Percentiles rank a stretch among this genome's conserved stretches.
phyloP scores from a whole-genome alignment of 1,140 invertebrate genomes.

The Bombus terrestris region DNA sequence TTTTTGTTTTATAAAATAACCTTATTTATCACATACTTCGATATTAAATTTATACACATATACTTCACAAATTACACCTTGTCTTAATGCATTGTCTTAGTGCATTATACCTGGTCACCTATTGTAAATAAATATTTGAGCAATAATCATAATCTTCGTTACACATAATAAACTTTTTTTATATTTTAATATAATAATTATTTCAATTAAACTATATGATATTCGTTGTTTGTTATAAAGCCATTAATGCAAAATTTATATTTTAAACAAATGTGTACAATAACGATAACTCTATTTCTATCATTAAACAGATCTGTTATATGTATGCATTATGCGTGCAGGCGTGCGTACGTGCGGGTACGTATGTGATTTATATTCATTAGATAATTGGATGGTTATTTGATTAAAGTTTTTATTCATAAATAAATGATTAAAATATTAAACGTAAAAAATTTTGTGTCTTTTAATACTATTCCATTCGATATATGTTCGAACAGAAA shows the following conservation, averaged over 20 bases:
- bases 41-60: neutral
- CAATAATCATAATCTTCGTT: neutral
- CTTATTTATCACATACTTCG: neutral
- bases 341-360: neutral
- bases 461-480: neutral
- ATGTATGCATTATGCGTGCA: neutral
- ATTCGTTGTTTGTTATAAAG: neutral
- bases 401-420: neutral
- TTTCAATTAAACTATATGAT: neutral
- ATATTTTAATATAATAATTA: neutral
- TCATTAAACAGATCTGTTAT: neutral
- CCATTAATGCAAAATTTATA: neutral
- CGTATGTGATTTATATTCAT: neutral
- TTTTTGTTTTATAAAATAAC: neutral
- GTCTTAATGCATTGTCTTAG: neutral
- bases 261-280: neutral
- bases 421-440: neutral
- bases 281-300: neutral
- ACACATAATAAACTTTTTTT: no score
- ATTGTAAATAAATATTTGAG: neutral
- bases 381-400: neutral
- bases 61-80: neutral
- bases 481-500: neutral
- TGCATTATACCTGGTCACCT: neutral
- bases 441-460: neutral